phyloP scores from a whole-genome alignment of 1,140 invertebrate genomes.

The Sesamia nonagrioides region DNA sequence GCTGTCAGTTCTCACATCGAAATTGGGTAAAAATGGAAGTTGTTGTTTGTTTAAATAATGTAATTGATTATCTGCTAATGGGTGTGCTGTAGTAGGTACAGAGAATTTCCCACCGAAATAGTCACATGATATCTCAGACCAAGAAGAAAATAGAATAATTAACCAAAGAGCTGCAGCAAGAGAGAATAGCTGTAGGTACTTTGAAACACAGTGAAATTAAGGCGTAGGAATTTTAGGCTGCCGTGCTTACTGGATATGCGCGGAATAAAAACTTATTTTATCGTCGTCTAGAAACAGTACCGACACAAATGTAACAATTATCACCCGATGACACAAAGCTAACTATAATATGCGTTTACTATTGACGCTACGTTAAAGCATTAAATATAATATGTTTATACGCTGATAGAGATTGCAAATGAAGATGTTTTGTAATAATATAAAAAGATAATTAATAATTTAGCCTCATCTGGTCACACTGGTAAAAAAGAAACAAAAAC shows the following conservation, averaged over 20 bases:
- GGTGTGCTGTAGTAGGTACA: not conserved
- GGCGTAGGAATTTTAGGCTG: not conserved
- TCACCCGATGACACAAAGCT: too few species aligned
- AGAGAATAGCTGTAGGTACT: too few species aligned
- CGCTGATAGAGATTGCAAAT: too few species aligned
- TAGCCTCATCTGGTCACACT: too few species aligned
- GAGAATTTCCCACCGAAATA: not conserved
- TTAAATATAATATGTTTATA: too few species aligned
- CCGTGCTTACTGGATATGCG: not conserved
- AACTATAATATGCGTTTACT: too few species aligned
- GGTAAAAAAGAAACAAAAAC: not conserved
- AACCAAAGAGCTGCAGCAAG: not conserved
- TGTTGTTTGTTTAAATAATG: not conserved
- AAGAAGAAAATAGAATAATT: not conserved
- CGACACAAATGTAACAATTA: too few species aligned
- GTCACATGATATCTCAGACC: not conserved
- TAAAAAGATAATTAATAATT: too few species aligned
- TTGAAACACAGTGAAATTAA: not conserved
- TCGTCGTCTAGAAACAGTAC: too few species aligned
- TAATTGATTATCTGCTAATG: not conserved
- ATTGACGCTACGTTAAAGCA: too few species aligned
- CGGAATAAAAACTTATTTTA: too few species aligned
- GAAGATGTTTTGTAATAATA: too few species aligned
- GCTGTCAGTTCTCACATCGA: not conserved
- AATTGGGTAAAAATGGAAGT: not conserved